Base-by-base conservation (phyloP, 2,113 vertebrate genomes). In the Lepus europaeus region DNA sequence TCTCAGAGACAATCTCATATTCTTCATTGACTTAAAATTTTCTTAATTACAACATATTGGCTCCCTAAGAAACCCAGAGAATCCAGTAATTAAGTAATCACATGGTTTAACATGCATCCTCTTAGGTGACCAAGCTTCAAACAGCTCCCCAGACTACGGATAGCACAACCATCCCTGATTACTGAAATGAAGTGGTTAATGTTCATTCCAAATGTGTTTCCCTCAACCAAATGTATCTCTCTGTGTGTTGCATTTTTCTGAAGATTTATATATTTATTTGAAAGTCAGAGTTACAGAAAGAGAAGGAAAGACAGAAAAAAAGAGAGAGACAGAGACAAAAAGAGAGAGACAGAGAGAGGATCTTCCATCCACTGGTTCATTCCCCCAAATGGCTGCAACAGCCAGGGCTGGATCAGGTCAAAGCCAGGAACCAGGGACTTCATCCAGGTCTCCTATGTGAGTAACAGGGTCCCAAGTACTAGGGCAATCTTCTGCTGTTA, bases 1-100 rank as follows among this genome's bases (percentile, higher is more conserved):
- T 87, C 90, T 94, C 36, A 76, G 61, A 36, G 19, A 76, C 45
- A 77, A 19, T 27, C 22, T 90, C 73, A 59, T 84, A 80, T n/a
- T 80, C 39, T 87, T 23, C 8, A 33, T 39, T 49, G 31, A 89
- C 19, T 9, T 73, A 63, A 78, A 89, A 10, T 20, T 89, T 95
- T 83, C 33, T 82, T 95, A 87, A 89, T 83, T 59, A 3, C 25
- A 95, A 83, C 5, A 0, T 82, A n/a, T 56, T 85, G 25, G 5
- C 27, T 61, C 22, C 22, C 91, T 8, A 81, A 73, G 36, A 76
- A 29, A n/a, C 69, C 16, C 33, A 79, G 11, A 79, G 17, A 91
- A 53, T 78, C 7, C 39, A 87, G 22, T 76, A 77, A 81, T 68
- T 85, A 73, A 64, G 6, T 51, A 89, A 92, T 51, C 31, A 89